Base-by-base conservation (phyloP, 2,888 invertebrate species). In the Diarsia dahlii region DNA sequence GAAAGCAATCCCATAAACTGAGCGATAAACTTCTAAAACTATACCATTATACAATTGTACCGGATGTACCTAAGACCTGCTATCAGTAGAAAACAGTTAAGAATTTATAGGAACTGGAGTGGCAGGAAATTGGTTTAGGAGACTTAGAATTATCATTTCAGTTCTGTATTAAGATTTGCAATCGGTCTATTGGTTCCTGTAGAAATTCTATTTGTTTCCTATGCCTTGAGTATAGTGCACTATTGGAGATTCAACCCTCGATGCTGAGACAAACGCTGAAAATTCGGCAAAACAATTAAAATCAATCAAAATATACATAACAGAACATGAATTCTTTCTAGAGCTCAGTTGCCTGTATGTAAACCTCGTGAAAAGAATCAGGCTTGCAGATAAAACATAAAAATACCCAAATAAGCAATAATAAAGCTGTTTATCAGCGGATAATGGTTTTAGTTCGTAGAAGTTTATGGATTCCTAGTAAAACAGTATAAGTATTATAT, bases 361-460 rank as follows among this genome's bases (percentile, higher is more conserved):
- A 63, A 0, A 50, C 18, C 20, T 2, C 12, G 10, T 58, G 10
- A 48, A 82, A 64, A 39, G 28, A 52, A 68, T 34, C 15, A 1
- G 28, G 0, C 8, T 48, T 18, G 0, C 23, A 52, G 78, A 82
- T 76, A 80, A 69, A 48, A 65, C 5, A 18, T 10, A 60, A 76
- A 81, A 84, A 73, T 60, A 56, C 18, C 13, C 39, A 84, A 84
- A 72, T 71, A n/a, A n/a, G n/a, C n/a, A n/a, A n/a, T n/a, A n/a
- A n/a, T n/a, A 76, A 82, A 72, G 50, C 76, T 73, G 69, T 63
- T 82, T 84, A 82, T 85, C 82, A 81, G 15, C 28, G 39, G 77
- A 85, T 82, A 76, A 81, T 76, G 12, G 9, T 68, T 76, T 34
- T 50, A 72, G 2, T 85, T 85, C 85, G 69, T 8, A 66, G 85